Evolutionary conservation across 2,113 vertebrate species (phyloP).

Genomic region (Odobenus rosmarus): DNA sequence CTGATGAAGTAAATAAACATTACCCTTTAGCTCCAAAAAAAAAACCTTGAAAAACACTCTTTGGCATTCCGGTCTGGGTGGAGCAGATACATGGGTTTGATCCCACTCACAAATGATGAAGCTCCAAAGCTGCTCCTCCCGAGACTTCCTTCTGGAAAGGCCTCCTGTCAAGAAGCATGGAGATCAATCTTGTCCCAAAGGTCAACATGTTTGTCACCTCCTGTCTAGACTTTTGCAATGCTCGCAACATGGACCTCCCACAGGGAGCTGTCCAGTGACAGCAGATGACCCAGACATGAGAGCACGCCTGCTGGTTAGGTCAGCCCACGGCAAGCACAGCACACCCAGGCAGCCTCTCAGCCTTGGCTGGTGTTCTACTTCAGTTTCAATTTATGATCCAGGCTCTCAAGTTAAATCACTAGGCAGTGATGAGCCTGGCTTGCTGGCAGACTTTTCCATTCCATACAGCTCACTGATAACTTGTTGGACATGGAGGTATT

Average conservation of each 20-base stretch:
- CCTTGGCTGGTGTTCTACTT: constrained; percentile 68
- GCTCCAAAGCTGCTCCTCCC: constrained; percentile 38
- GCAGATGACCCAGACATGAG: constrained; percentile 73
- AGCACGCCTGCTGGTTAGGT: constrained; percentile 62
- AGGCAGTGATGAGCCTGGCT: constrained; percentile 50
- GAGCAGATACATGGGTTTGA: constrained; percentile 40
- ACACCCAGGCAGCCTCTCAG: constrained; percentile 52
- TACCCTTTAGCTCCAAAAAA: not conserved
- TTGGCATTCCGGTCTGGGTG: constrained; percentile 55
- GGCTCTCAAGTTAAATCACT: constrained; percentile 65
- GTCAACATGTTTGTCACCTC: constrained; percentile 78
- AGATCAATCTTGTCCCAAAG: constrained; percentile 72
- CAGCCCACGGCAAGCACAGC: constrained; percentile 53
- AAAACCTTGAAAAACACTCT: constrained; percentile 9
- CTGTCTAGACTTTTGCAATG: constrained; percentile 75
- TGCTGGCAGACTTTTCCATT: constrained; percentile 65
- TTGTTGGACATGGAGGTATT: constrained; percentile 31
- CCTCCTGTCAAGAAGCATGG: constrained; percentile 57
- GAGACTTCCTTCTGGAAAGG: constrained; percentile 64
- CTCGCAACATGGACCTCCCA: constrained; percentile 65
- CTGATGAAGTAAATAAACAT: constrained; percentile 25
- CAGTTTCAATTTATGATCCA: constrained; percentile 69
- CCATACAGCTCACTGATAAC: constrained; percentile 59
- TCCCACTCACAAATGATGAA: constrained; percentile 55
- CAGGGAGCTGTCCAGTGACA: constrained; percentile 65